Evolutionary conservation across 2,113 vertebrate genomes (phyloP).

Genomic region (Rallus limicola): DNA sequence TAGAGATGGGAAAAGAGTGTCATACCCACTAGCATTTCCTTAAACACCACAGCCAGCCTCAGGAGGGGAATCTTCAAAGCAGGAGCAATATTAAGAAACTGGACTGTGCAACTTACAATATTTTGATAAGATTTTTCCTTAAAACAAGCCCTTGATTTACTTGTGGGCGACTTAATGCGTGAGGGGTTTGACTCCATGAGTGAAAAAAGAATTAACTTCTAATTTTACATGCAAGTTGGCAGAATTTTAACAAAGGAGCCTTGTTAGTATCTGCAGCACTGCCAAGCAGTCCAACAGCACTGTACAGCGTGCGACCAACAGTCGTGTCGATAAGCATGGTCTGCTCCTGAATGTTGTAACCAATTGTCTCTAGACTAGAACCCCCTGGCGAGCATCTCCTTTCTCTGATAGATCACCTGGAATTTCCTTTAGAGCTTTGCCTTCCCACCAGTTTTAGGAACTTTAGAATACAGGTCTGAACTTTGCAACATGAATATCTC

Average conservation of each 20-base stretch:
- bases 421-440: not conserved
- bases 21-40: rapidly evolving
- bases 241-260: not conserved
- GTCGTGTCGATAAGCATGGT: rapidly evolving
- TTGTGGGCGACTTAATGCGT: not conserved
- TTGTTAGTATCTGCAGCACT: too few species aligned
- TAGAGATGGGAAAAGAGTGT: not conserved
- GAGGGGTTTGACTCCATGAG: not conserved
- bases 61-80: rapidly evolving
- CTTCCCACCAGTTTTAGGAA: not conserved
- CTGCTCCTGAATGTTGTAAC: not conserved
- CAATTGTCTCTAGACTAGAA: too few species aligned
- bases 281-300: not conserved
- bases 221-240: not conserved
- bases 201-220: too few species aligned
- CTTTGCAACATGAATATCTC: rapidly evolving
- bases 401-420: not conserved
- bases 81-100: too few species aligned
- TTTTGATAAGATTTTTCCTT: not conserved
- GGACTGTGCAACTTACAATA: rapidly evolving
- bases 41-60: not conserved
- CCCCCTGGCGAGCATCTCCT: rapidly evolving
- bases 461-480: not conserved
- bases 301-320: rapidly evolving
- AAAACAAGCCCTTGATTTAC: not conserved